Evolutionary conservation across 2,113 vertebrate species (phyloP), one percentile per base, ranked within the genome.

Genomic region (Onychorhynchus coronatus): DNA sequence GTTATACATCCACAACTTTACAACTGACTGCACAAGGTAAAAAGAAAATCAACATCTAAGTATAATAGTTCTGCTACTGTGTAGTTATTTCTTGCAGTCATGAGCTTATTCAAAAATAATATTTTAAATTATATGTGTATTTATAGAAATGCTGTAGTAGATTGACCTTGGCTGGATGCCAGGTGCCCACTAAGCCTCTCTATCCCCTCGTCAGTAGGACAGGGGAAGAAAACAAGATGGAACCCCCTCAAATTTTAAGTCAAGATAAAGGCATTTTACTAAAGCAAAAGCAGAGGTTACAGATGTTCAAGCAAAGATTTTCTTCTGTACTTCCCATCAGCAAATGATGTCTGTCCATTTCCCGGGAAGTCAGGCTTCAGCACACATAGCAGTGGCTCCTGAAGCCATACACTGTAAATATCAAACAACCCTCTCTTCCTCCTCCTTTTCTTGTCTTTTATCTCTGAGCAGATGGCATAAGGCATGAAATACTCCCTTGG

Each of bases 181-280:
- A 53, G 6, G 7, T 68, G 16, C 17, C 19, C 9, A 35, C 12
- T n/a, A 41, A 75, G n/a, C 11, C 1, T 0, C 20, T 68, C 24
- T 47, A 22, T 35, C 11, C 3, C 3, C 3, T 41, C 15, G 11
- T 55, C 3, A 2, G 7, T 7, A 17, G 11, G 8, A 4, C 2
- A 25, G 1, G 2, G 3, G 9, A 6, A 47, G 39, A 70, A 83
- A 83, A 53, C 10, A 47, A 19, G 9, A 27, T 14, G 14, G 14
- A 35, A 9, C 41, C 1, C 7, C 6, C 6, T 11, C 16, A 27
- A 47, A 11, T 31, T 53, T 35, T 15, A 31, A 10, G 24, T 41
- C 71, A 83, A 62, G 21, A 70, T 22, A 61, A 62, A 62, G 7
- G 4, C 8, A 25, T 70, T 76, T 62, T 62, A 18, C 14, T 55